Conservation (phyloP, 2,888 invertebrate species). For the Phengaris alcon region DNA sequence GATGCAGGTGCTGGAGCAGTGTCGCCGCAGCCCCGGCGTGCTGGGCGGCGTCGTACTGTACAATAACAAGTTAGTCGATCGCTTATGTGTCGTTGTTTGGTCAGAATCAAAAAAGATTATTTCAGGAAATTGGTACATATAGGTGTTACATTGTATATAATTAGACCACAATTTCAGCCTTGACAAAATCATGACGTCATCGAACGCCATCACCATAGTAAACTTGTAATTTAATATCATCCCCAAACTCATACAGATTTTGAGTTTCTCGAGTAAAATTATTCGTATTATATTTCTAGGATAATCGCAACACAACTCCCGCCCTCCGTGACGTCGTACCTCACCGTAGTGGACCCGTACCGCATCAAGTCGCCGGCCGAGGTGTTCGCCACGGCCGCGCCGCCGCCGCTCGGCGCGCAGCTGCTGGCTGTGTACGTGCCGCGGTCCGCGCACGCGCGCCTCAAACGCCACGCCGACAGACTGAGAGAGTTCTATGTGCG, state of each 20-base stretch:
- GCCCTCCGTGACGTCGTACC: constrained; percentile 85
- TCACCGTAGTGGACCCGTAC: constrained; percentile 90
- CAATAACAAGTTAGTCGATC: constrained; percentile 86
- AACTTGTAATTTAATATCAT: too few species aligned
- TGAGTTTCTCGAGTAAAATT: too few species aligned
- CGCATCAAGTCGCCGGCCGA: constrained; percentile 91
- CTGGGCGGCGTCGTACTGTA: constrained; percentile 92
- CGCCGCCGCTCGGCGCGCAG: constrained; percentile 89
- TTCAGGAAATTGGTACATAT: too few species aligned
- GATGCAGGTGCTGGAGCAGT: constrained; percentile 90
- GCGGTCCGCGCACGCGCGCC: constrained; percentile 77
- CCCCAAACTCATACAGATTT: too few species aligned
- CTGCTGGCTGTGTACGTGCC: constrained; percentile 88
- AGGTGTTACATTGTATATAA: too few species aligned
- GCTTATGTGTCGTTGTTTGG: too few species aligned
- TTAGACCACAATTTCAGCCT: too few species aligned
- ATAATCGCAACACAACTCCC: constrained; percentile 89
- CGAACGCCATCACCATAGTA: too few species aligned
- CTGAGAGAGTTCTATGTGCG: constrained; percentile 62
- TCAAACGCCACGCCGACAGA: constrained; percentile 63
- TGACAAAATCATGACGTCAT: too few species aligned
- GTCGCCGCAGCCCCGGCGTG: constrained; percentile 87
- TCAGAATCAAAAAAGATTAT: too few species aligned
- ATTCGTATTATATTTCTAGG: constrained; percentile 66
- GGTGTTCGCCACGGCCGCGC: constrained; percentile 81